Conservation (phyloP, 2,888 invertebrate species). For the Philonicus albiceps region DNA sequence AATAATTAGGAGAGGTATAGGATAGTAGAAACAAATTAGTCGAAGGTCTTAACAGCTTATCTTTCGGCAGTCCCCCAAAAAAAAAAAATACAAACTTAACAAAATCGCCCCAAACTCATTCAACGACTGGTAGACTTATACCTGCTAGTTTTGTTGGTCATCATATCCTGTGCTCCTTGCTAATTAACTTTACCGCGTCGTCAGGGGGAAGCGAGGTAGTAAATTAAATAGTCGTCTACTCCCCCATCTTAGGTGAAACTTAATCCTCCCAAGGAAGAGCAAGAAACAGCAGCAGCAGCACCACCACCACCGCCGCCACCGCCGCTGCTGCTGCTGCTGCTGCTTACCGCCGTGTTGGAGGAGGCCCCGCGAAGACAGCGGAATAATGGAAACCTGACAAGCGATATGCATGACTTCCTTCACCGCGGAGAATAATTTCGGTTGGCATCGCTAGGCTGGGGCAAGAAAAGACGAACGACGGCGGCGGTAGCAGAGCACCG, state of each 20-base stretch:
- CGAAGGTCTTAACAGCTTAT: not conserved
- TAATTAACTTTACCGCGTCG: not conserved
- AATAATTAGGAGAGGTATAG: not conserved
- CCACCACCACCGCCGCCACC: too few species aligned
- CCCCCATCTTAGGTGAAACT: constrained; percentile 27
- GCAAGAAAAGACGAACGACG: not conserved
- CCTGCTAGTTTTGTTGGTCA: not conserved
- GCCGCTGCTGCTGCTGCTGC: too few species aligned
- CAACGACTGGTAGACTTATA: not conserved
- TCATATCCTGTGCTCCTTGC: constrained; percentile 27
- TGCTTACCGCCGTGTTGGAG: not conserved
- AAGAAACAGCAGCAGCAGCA: not conserved
- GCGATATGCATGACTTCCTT: constrained; percentile 47
- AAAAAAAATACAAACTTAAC: not conserved
- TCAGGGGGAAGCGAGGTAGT: not conserved
- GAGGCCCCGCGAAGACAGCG: not conserved
- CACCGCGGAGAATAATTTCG: constrained; percentile 39
- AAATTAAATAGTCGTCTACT: constrained; percentile 4
- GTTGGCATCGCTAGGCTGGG: not conserved
- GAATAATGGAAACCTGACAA: constrained; percentile 43
- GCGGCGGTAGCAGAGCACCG: not conserved
- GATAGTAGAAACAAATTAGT: not conserved
- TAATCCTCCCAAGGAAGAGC: constrained; percentile 15
- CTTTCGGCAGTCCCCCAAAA: not conserved
- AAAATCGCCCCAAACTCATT: not conserved